phyloP scores from a whole-genome alignment of 2,888 invertebrate genomes.

The Smittia sp. region DNA sequence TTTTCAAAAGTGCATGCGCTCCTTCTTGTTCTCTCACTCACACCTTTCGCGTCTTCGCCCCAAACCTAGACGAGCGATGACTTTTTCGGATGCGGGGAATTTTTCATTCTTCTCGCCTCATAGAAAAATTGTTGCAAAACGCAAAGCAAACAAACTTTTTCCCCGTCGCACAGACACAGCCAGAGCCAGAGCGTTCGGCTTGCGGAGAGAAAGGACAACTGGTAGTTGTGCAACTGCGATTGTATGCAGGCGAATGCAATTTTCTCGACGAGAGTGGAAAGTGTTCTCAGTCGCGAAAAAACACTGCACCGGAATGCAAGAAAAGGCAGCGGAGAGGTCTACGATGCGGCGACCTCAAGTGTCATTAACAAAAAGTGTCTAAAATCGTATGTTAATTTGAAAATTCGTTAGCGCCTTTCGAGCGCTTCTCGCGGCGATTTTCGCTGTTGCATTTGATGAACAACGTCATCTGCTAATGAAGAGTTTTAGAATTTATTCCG shows the following conservation, averaged over 20 bases:
- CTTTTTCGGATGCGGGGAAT: conserved; percentile 40
- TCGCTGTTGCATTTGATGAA: background rate
- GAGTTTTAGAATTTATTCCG: background rate
- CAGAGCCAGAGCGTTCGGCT: background rate
- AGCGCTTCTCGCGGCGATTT: background rate
- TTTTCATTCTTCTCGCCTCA: conserved; percentile 20
- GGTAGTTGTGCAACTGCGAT: conserved; percentile 17
- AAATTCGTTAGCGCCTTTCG: conserved; percentile 12
- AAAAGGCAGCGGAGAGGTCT: conserved; percentile 41
- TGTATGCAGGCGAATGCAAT: conserved; percentile 35
- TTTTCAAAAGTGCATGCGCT: conserved; percentile 38
- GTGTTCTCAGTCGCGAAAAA: conserved; percentile 41
- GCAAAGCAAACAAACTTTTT: background rate
- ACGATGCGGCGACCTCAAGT: conserved; percentile 42
- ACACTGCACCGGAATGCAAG: conserved; percentile 42
- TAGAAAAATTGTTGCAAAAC: conserved; percentile 11
- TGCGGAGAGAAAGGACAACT: conserved; percentile 10
- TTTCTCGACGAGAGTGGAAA: conserved; percentile 29
- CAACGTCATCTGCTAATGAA: background rate
- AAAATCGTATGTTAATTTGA: conserved; percentile 40
- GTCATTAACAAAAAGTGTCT: conserved; percentile 42
- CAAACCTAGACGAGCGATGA: conserved; percentile 21
- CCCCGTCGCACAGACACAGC: background rate
- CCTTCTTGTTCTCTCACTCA: conserved; percentile 32
- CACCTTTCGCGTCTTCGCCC: background rate